Base-by-base conservation (phyloP, 2,888 invertebrate species). In the Liodrosophila aerea region DNA sequence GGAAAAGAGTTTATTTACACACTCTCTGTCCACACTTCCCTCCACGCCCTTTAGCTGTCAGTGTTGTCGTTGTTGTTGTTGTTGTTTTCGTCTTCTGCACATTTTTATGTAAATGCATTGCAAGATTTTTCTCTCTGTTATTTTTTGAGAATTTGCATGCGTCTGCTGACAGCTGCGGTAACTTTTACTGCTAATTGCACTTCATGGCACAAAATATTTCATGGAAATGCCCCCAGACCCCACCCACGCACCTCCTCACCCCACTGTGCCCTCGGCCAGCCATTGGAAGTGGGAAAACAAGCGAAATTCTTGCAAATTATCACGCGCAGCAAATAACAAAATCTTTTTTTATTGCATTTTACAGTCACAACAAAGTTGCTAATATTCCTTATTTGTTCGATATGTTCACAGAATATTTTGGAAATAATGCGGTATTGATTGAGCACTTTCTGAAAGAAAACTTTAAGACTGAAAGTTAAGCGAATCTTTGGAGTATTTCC, bases 201-300 rank as follows among this genome's bases (percentile, higher is more conserved):
- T 44, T 57, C 70, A 64, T 63, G 67, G 64, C 64, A 39, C 63
- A 57, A 53, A 51, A 49, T 22, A 39, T 44, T 34, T 29, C 46
- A 51, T 13, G 31, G n/a, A 50, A 22, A 31, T 54, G 41, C 44
- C 39, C 46, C 22, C 33, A 12, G 7, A 16, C 45, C 18, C 5
- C 22, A 7, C 49, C 7, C 39, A 22, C 39, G 39, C 37, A 9
- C 37, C n/a, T 1, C 2, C 39, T 1, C n/a, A 4, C 9, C 7
- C 8, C 16, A 7, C 22, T 5, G 2, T 22, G 22, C 22, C 22
- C 22, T 22, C 22, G 22, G 22, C 22, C 22, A 22, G 22, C 2
- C 22, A 5, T 22, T 5, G n/a, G 22, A 22, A 22, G 5, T 22
- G 22, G 3, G 22, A 22, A 22, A 22, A 9, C 34, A 11, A 7